Conservation (phyloP, 2,888 invertebrate genomes). For the Protophormia terraenovae region DNA sequence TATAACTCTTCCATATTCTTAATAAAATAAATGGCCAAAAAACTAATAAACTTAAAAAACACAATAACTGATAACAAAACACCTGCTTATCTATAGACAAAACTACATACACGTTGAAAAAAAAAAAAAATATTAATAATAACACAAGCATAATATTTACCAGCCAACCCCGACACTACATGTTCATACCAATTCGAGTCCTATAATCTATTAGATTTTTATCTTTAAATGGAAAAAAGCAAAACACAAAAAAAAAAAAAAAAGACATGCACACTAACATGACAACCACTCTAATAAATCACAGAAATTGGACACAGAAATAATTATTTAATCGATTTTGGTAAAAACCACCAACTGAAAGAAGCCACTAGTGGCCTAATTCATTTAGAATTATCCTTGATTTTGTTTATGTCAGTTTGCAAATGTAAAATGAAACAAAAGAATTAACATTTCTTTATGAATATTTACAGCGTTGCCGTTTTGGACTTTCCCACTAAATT, state of each 20-base stretch:
- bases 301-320: neutral
- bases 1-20: neutral
- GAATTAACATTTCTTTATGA: neutral
- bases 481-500: too few species aligned
- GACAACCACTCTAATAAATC: constrained; percentile 2
- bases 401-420: neutral
- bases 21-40: neutral
- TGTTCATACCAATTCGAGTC: neutral
- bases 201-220: constrained; percentile 4
- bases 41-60: neutral
- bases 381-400: neutral
- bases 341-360: neutral
- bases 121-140: too few species aligned
- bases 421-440: neutral
- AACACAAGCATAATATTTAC: neutral
- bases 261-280: neutral
- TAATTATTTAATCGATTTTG: constrained; percentile 9
- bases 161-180: neutral
- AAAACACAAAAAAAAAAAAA: too few species aligned
- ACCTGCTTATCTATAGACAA: constrained; percentile 17
- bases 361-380: neutral
- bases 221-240: neutral
- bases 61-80: constrained; percentile 12
- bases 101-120: neutral
- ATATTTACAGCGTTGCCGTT: too few species aligned